These are phyloP conservation scores for Zoanthus sansibaricus DNA, from an alignment of 92 coral and sea anemone species.

Conservation along the genomic window DNA sequence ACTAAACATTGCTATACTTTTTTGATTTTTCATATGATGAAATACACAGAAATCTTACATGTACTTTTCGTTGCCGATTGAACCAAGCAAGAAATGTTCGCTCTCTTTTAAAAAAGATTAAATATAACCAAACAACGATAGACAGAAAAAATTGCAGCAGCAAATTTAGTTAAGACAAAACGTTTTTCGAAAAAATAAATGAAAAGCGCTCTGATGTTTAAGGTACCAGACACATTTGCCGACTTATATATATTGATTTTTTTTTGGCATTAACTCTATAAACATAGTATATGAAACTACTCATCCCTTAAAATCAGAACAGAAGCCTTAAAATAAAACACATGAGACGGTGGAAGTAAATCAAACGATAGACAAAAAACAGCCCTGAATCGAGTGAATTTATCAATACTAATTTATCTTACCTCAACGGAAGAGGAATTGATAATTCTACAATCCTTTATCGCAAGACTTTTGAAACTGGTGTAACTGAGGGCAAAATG, in stretches of 20 bases:
- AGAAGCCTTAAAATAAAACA: neutral
- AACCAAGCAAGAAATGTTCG: neutral
- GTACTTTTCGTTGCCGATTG: neutral
- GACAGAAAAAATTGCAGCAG: too few species aligned
- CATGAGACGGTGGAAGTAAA: neutral
- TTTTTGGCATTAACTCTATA: neutral
- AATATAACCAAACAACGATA: too few species aligned
- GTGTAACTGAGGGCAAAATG: conserved; percentile 5
- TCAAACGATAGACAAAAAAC: neutral
- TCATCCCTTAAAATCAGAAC: neutral
- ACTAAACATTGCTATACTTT: neutral
- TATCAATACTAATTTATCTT: conserved; percentile 1
- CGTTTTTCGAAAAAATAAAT: too few species aligned
- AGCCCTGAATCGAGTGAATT: neutral
- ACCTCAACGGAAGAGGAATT: conserved; percentile 21
- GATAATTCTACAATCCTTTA: conserved; percentile 5
- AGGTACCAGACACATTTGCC: neutral
- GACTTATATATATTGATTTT: too few species aligned
- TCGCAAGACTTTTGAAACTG: conserved; percentile 28
- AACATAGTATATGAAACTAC: neutral
- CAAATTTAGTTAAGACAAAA: too few species aligned
- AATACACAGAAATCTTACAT: neutral
- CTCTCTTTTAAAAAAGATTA: neutral
- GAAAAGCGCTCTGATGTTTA: too few species aligned
- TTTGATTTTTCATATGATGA: neutral